Base-by-base conservation (phyloP, 2,113 vertebrate genomes). In the Mixornis gularis region DNA sequence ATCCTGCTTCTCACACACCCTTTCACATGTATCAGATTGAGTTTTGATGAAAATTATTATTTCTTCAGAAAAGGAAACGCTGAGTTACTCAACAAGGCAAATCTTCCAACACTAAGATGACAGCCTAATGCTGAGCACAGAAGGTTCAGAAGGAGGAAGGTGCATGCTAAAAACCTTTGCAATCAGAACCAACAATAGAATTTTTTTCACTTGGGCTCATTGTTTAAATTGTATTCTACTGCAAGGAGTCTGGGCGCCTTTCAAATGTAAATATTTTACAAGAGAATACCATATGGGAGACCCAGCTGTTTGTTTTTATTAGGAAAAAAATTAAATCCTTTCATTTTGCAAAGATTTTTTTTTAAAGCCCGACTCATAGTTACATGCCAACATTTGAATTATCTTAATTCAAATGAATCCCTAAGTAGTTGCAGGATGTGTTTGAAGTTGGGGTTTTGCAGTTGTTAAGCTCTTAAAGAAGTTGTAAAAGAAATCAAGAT, bases 231-330 rank as follows among this genome's bases (percentile, higher is more conserved):
- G 68, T 81, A 70, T 90, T 95, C 94, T 94, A 87, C 56, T 90
- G 83, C 72, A 96, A 95, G 62, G 83, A 95, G 87, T 68, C 95
- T 95, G 95, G 93, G 96, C 85, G 94, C 95, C 95, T 97, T 97
- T 96, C 96, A 96, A 94, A 96, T 97, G 96, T 96, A 97, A 97
- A 97, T 96, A 97, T 96, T 96, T 96, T 96, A 96, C 95, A 95
- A 96, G 95, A 87, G 95, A 96, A 96, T 94, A 96, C 95, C 96
- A 97, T 96, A 97, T 96, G 96, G 95, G 95, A 96, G 94, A 95
- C 93, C 80, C 95, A 97, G 95, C 92, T 97, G 96, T 95, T 97
- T 97, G 92, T 96, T 97, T 97, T 96, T 96, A 95, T 96, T 94
- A 96, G 89, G 64, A 27, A 72, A 95, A 95, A 94, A 95, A 89